Percentiles rank a stretch among this genome's conserved stretches.
Evolutionary conservation across 2,113 vertebrate genomes (phyloP).

Genomic region (Paralichthys olivaceus): DNA sequence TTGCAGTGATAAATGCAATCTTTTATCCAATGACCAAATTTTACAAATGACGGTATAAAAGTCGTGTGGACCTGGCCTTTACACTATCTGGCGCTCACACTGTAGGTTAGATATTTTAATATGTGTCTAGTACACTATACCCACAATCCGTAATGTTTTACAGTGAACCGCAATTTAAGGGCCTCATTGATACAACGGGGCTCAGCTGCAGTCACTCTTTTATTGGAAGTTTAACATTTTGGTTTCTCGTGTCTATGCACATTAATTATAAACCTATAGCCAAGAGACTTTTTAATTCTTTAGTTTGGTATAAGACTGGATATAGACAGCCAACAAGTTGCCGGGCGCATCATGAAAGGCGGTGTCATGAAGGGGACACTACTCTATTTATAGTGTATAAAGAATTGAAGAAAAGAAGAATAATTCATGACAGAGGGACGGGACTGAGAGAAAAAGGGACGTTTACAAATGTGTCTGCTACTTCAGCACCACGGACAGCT

Average conservation of each 20-base stretch:
- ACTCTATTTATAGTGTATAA: background rate
- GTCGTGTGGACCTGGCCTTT: slow-evolving; percentile 27
- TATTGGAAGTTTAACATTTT: background rate
- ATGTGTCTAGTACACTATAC: background rate
- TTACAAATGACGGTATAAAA: slow-evolving; percentile 53
- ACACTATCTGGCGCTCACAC: background rate
- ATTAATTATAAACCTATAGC: background rate
- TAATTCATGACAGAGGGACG: background rate
- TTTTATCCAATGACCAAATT: slow-evolving; percentile 52
- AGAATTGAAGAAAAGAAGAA: background rate
- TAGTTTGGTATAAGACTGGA: background rate
- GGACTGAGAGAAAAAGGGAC: background rate
- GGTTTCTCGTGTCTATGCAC: background rate
- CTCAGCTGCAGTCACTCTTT: background rate
- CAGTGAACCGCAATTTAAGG: background rate
- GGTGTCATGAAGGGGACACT: background rate
- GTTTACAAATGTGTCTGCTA: background rate
- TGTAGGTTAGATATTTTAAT: background rate
- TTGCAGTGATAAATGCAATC: slow-evolving; percentile 60
- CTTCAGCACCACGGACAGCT: slow-evolving; percentile 8
- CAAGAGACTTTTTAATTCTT: background rate
- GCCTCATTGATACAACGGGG: background rate
- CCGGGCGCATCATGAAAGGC: background rate
- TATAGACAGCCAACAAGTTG: background rate
- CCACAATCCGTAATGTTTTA: background rate